These are phyloP conservation scores for Coreoperca whiteheadi DNA, from an alignment of 2,113 vertebrate species.

Conservation along the genomic window DNA sequence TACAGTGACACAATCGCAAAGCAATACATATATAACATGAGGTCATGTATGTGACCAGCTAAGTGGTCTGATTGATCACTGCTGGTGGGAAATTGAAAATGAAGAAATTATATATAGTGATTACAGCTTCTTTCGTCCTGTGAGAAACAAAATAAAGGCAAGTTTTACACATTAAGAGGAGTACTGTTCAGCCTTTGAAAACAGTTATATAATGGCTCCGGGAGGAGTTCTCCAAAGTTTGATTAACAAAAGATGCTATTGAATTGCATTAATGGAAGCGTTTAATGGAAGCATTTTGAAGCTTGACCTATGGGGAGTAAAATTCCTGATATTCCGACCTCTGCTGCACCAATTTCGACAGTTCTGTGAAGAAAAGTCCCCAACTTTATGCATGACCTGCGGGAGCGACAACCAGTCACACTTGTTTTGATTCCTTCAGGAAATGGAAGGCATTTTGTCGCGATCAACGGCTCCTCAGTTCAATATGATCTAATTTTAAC, in stretches of 20 bases:
- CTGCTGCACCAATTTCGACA: neutral
- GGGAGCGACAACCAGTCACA: too few relatives aligned
- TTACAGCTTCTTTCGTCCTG: neutral
- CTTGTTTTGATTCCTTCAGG: too few relatives aligned
- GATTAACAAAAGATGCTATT: neutral
- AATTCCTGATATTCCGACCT: neutral
- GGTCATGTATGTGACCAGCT: neutral
- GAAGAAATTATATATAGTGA: neutral
- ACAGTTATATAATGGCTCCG: neutral
- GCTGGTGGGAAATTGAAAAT: neutral
- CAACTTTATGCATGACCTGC: too few relatives aligned
- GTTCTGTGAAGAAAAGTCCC: neutral
- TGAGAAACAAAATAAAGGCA: neutral
- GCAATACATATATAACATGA: conserved; percentile 18
- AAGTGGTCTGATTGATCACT: neutral
- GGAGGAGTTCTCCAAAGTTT: neutral
- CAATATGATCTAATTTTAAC: neutral
- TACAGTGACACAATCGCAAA: conserved; percentile 44
- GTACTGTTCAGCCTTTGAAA: neutral
- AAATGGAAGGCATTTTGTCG: neutral
- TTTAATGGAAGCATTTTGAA: too few relatives aligned
- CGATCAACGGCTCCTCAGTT: neutral
- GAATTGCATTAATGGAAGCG: neutral
- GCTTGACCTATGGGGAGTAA: neutral
- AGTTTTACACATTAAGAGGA: neutral